Evolutionary conservation across 2,797 vertebrate species (phyloP).

Genomic region (Gambusia yucatana): DNA sequence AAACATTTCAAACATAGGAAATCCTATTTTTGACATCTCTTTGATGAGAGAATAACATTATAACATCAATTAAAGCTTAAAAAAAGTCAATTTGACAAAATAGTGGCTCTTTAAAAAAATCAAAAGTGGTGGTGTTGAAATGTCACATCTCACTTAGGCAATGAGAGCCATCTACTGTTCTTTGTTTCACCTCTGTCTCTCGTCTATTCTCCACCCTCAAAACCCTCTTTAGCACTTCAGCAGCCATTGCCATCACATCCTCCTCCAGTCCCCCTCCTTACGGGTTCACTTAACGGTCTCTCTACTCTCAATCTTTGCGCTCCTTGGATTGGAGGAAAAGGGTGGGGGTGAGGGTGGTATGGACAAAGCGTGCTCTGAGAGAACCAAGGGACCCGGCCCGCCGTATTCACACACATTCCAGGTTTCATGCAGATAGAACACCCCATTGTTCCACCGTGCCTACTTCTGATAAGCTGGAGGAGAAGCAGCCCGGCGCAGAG

Average conservation of each 20-base stretch:
- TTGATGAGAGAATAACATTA: too few species aligned
- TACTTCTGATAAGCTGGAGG: slow-evolving; percentile 80
- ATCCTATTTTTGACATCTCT: too few species aligned
- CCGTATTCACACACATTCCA: slow-evolving; percentile 84
- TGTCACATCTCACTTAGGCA: background rate
- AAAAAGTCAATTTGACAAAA: too few species aligned
- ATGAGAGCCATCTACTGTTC: background rate
- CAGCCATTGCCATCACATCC: slow-evolving; percentile 51
- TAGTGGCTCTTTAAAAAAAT: background rate
- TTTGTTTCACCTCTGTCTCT: slow-evolving; percentile 13
- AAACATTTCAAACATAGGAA: too few species aligned
- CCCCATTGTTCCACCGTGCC: slow-evolving; percentile 76
- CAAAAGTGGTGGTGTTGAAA: background rate
- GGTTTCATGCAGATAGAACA: slow-evolving; percentile 76
- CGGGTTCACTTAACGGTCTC: slow-evolving; percentile 23
- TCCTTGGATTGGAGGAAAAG: slow-evolving; percentile 38
- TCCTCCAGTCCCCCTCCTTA: slow-evolving; percentile 23
- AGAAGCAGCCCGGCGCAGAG: slow-evolving; percentile 55
- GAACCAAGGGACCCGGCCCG: slow-evolving; percentile 63
- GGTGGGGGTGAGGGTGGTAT: slow-evolving; percentile 27
- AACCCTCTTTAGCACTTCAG: slow-evolving; percentile 43
- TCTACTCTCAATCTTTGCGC: slow-evolving; percentile 26
- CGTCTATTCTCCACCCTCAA: slow-evolving; percentile 23
- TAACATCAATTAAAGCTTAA: too few species aligned
- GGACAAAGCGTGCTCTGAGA: slow-evolving; percentile 78